These are phyloP conservation scores for Drosophila meridiana DNA, from an alignment of 2,888 invertebrate genomes.

Conservation along the genomic window DNA sequence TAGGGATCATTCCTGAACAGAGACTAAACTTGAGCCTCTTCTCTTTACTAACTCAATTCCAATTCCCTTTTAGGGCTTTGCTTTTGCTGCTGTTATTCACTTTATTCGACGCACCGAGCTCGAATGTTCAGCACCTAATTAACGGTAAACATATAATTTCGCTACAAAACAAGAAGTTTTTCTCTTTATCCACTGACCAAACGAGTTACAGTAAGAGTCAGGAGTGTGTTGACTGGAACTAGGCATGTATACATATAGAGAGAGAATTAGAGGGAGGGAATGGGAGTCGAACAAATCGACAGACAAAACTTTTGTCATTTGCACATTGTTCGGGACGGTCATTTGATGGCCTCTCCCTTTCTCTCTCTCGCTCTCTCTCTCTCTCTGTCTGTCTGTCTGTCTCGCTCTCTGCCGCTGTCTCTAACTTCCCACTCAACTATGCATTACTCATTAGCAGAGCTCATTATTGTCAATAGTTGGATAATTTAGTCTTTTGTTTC, in stretches of 20 bases:
- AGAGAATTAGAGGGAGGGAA: background rate
- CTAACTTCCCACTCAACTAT: conserved; percentile 17
- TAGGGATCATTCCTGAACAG: background rate
- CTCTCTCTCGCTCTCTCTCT: background rate
- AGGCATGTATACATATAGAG: background rate
- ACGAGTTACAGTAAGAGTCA: background rate
- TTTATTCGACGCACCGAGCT: conserved; percentile 13
- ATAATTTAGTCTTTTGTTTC: conserved; percentile 72
- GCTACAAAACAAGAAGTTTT: conserved; percentile 35
- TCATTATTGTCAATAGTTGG: conserved; percentile 80
- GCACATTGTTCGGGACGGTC: conserved; percentile 46
- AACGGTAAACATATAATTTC: conserved; percentile 55
- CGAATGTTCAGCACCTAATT: conserved; percentile 48
- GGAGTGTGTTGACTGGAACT: background rate
- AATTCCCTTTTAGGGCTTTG: conserved; percentile 26
- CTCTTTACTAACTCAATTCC: conserved; percentile 1
- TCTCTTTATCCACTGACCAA: conserved; percentile 14
- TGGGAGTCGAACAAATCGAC: conserved; percentile 38
- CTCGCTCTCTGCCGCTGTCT: background rate
- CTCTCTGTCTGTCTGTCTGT: background rate
- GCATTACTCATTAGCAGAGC: conserved; percentile 76
- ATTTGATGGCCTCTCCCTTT: conserved; percentile 4
- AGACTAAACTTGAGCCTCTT: background rate
- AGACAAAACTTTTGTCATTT: conserved; percentile 76
- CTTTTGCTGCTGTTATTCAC: conserved; percentile 20